Percentiles rank a stretch among this genome's conserved stretches.
phyloP scores from a whole-genome alignment of 2,797 vertebrate species.

The Peromyscus nudipes region DNA sequence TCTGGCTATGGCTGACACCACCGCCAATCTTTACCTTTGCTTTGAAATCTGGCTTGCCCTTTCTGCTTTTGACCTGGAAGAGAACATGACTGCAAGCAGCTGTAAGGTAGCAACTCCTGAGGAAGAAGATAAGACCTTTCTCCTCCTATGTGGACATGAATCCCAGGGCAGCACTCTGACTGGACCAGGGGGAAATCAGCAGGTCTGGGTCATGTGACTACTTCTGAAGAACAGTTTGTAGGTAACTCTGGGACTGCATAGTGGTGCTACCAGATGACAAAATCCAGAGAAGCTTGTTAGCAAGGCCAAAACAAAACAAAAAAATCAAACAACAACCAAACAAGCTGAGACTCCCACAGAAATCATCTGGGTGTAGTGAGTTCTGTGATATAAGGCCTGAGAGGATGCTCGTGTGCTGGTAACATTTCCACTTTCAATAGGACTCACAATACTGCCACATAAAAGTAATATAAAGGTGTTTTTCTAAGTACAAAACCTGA shows the following conservation, averaged over 20 bases:
- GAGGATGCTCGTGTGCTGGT: neutral
- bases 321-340: neutral
- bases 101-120: neutral
- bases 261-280: neutral
- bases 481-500: conserved; percentile 34
- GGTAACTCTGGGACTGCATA: neutral
- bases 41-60: neutral
- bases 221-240: neutral
- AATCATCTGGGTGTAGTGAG: neutral
- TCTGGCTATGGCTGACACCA: neutral
- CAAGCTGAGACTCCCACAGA: neutral
- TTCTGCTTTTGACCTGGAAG: neutral
- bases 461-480: neutral
- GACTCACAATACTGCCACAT: neutral
- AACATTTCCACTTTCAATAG: neutral
- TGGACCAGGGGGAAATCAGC: neutral
- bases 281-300: neutral
- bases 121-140: neutral
- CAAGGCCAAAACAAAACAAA: neutral
- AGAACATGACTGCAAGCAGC: neutral
- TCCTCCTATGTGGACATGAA: neutral
- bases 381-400: neutral
- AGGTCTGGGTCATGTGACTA: neutral
- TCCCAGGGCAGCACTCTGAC: neutral
- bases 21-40: neutral